Evolutionary conservation across 2,113 vertebrate species (phyloP).

Genomic region (Crocuta crocuta): DNA sequence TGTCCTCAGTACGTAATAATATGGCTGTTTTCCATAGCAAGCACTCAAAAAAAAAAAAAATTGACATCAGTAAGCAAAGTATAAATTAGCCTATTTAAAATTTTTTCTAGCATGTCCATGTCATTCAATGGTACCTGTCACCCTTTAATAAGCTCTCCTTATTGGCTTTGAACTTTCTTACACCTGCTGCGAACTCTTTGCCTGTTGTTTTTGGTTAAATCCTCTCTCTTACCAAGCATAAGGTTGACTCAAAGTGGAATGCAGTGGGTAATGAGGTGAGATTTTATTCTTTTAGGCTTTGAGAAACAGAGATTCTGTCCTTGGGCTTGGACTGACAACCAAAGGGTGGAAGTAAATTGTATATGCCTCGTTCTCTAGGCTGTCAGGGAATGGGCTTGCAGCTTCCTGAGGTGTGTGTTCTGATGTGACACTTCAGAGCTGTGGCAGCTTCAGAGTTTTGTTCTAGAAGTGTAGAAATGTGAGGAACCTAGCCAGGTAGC

Average conservation of each 20-base stretch:
- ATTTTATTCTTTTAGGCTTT: background rate
- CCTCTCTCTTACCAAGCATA: background rate
- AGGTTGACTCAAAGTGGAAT: background rate
- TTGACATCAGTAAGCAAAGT: background rate
- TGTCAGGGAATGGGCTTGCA: background rate
- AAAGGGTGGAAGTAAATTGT: background rate
- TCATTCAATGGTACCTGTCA: background rate
- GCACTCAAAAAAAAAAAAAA: background rate
- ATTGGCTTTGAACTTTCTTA: background rate
- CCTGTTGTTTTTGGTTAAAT: background rate
- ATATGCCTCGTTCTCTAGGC: background rate
- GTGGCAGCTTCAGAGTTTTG: background rate
- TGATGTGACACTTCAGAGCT: background rate
- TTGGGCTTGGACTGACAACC: background rate
- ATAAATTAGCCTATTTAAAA: background rate
- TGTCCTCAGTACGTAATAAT: background rate
- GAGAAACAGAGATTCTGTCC: background rate
- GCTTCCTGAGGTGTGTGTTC: slow-evolving; percentile 33
- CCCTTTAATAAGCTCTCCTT: background rate
- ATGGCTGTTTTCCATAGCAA: slow-evolving; percentile 33
- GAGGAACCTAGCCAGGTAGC: background rate
- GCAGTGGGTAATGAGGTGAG: background rate
- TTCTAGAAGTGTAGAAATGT: background rate
- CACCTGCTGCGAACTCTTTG: background rate
- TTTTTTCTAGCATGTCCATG: background rate